These are phyloP conservation scores for Hippocampus barbouri DNA, from an alignment of 2,113 vertebrate species.

Conservation along the genomic window DNA sequence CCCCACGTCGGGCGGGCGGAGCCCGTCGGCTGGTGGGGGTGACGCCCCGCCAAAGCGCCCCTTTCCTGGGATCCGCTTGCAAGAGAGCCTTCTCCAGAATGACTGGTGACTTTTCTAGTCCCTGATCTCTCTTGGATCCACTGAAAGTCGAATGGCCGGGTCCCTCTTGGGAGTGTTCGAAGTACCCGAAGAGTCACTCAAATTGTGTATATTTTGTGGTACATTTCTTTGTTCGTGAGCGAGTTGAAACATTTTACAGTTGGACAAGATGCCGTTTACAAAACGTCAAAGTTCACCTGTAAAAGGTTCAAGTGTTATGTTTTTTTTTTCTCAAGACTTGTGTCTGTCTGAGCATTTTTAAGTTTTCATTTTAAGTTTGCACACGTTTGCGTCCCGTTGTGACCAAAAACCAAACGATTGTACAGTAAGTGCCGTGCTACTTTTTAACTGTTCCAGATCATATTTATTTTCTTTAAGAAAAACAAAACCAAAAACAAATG, in stretches of 20 bases:
- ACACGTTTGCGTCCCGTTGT: constrained; percentile 15
- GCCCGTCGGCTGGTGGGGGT: constrained; percentile 56
- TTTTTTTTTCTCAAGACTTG: not conserved
- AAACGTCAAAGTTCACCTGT: not conserved
- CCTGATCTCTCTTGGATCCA: no score
- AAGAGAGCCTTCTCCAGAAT: not conserved
- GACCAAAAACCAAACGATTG: not conserved
- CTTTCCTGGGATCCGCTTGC: not conserved
- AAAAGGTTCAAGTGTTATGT: no score
- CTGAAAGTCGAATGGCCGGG: no score
- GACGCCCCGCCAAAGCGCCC: not conserved
- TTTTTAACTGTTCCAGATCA: constrained; percentile 58
- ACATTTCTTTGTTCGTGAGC: not conserved
- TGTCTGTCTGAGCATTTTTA: constrained; percentile 20
- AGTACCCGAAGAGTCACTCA: no score
- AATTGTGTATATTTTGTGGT: not conserved
- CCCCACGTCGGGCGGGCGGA: constrained; percentile 51
- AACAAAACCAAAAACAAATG: constrained; percentile 43
- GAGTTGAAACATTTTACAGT: not conserved
- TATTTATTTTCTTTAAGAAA: constrained; percentile 71
- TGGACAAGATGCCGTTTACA: not conserved
- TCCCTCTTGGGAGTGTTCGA: no score
- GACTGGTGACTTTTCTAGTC: no score
- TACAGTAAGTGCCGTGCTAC: constrained; percentile 39
- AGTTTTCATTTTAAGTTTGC: constrained; percentile 36